These are phyloP conservation scores for Tapirus terrestris DNA, from an alignment of 2,113 vertebrate species.

Conservation along the genomic window DNA sequence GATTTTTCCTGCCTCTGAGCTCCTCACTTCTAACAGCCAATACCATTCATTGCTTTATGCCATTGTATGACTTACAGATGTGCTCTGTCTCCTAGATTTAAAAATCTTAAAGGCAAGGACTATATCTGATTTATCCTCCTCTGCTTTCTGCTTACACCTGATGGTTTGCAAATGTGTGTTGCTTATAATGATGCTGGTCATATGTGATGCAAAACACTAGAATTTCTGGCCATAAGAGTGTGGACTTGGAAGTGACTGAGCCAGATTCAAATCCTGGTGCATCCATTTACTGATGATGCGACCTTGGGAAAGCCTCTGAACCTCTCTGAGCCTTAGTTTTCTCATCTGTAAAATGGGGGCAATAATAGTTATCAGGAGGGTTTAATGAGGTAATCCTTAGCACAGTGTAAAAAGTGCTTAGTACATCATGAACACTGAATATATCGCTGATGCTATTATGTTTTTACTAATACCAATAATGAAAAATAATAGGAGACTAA, in stretches of 20 bases:
- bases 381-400: neutral
- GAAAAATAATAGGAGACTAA: neutral
- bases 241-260: neutral
- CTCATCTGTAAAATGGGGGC: neutral
- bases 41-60: neutral
- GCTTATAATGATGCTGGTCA: neutral
- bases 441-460: neutral
- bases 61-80: neutral
- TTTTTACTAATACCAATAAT: neutral
- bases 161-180: neutral
- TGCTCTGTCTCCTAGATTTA: neutral
- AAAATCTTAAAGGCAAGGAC: neutral
- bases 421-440: neutral
- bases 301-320: neutral
- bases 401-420: neutral
- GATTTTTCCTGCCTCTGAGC: neutral
- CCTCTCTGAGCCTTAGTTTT: neutral
- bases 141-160: neutral
- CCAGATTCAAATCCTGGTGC: neutral
- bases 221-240: neutral
- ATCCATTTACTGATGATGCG: neutral
- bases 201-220: neutral
- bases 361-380: neutral
- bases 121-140: neutral
- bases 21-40: neutral